Evolutionary conservation across 2,888 invertebrate species (phyloP), one percentile per base, ranked within the genome.

Genomic region (Acleris sparsana): DNA sequence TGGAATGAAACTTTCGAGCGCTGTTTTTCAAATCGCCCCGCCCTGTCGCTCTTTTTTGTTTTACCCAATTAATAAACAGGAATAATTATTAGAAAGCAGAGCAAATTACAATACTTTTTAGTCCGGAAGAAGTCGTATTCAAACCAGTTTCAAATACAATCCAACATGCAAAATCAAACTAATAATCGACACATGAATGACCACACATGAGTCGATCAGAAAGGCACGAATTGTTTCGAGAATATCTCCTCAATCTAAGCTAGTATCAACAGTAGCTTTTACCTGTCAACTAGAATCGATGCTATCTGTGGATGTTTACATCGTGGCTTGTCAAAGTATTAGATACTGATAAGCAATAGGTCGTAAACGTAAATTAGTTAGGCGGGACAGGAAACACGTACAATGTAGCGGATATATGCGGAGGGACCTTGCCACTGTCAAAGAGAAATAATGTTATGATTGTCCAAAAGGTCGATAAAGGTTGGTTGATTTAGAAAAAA

Each of bases 351-450:
- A 80, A 78, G 78, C 77, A 79, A 82, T 82, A 83, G 80, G 83
- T 86, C 84, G 83, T 88, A 82, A 87, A 85, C 79, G 77, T 82
- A 78, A 81, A 84, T 85, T 81, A 88, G 83, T 80, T 75, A 84
- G 85, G 85, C 80, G 85, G 73, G 85, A 84, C 87, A 83, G 89
- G 90, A 90, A 85, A 77, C 75, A 71, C 66, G 74, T 72, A 87
- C 86, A 88, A 88, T 88, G 79, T 80, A 75, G 79, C 89, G 89
- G 89, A 90, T 86, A 84, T 83, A 72, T 72, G 77, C 73, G 80
- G 85, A 86, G 86, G 86, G 87, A 88, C 89, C 88, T 88, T 87
- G 69, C 73, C 71, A 75, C 70, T 33, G 72, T 72, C 75, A 72
- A 73, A 72, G 69, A 69, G 71, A 68, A 44, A 53, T 66, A 52